Evolutionary conservation across 2,888 invertebrate species (phyloP).

Genomic region (Idaea biselata): DNA sequence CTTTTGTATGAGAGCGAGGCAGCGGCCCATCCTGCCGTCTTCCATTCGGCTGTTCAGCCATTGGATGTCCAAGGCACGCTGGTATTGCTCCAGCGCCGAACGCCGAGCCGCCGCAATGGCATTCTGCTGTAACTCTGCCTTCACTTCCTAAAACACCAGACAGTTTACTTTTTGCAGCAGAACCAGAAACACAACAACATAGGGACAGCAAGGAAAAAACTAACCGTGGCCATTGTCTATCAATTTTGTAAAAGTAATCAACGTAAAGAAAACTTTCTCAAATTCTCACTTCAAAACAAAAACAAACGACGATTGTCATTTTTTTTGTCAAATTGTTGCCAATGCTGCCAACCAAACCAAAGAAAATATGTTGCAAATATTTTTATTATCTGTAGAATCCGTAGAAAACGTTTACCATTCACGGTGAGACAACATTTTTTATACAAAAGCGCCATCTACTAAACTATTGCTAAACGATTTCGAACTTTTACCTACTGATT

Average conservation of each 20-base stretch:
- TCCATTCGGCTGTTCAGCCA: slow-evolving; percentile 72
- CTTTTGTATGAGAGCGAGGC: slow-evolving; percentile 58
- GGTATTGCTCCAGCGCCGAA: slow-evolving; percentile 53
- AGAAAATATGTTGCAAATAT: neutral
- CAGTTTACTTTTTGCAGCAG: neutral
- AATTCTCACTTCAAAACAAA: neutral
- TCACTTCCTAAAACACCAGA: slow-evolving; percentile 47
- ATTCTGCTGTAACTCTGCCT: slow-evolving; percentile 61
- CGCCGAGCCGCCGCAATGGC: slow-evolving; percentile 47
- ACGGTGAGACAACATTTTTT: neutral
- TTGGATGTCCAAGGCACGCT: slow-evolving; percentile 61
- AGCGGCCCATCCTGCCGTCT: slow-evolving; percentile 66
- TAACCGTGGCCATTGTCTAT: neutral
- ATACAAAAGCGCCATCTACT: slow-evolving; percentile 26
- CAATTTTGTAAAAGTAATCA: neutral
- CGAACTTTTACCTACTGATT: neutral
- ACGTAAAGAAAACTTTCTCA: neutral
- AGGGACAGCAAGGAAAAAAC: neutral
- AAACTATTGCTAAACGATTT: neutral
- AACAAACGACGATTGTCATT: neutral
- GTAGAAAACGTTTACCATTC: neutral
- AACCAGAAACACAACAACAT: neutral
- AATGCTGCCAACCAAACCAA: neutral
- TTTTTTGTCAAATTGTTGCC: neutral
- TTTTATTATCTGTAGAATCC: neutral